phyloP scores from a whole-genome alignment of 2,113 vertebrate species.

The Bubo scandiacus region DNA sequence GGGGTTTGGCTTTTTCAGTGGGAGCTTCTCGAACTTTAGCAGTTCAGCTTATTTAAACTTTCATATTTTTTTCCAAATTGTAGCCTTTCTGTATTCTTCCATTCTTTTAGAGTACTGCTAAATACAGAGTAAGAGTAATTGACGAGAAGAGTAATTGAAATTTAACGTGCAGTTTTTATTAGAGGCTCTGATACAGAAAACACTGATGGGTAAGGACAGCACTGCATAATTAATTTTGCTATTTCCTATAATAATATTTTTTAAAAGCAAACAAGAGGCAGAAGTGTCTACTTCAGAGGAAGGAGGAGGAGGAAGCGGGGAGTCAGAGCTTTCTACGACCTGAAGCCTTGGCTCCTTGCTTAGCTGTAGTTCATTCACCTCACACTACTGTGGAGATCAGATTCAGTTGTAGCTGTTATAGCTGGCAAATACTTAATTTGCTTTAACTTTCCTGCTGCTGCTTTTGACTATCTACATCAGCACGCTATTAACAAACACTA shows the following conservation, averaged over 20 bases:
- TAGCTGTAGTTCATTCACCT: background rate
- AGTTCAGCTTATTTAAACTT: background rate
- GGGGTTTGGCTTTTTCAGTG: background rate
- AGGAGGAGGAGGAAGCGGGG: background rate
- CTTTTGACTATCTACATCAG: background rate
- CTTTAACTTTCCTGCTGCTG: background rate
- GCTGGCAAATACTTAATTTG: background rate
- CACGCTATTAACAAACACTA: background rate
- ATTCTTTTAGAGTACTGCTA: background rate
- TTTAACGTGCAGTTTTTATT: background rate
- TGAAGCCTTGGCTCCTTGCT: background rate
- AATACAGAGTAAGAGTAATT: background rate
- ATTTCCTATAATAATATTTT: background rate
- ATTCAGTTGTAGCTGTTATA: background rate
- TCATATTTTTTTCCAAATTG: background rate
- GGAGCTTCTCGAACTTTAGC: background rate
- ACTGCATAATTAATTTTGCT: background rate
- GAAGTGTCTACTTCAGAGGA: background rate
- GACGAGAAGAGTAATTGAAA: background rate
- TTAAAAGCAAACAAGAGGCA: background rate
- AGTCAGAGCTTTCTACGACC: background rate
- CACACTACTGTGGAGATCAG: accelerated
- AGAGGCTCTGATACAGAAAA: background rate
- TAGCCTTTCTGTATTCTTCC: background rate
- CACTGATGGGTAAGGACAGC: background rate